Percentiles rank a stretch among this genome's conserved stretches.
These are phyloP conservation scores for Apodemia zela DNA, from an alignment of 2,888 invertebrate species.

Conservation along the genomic window DNA sequence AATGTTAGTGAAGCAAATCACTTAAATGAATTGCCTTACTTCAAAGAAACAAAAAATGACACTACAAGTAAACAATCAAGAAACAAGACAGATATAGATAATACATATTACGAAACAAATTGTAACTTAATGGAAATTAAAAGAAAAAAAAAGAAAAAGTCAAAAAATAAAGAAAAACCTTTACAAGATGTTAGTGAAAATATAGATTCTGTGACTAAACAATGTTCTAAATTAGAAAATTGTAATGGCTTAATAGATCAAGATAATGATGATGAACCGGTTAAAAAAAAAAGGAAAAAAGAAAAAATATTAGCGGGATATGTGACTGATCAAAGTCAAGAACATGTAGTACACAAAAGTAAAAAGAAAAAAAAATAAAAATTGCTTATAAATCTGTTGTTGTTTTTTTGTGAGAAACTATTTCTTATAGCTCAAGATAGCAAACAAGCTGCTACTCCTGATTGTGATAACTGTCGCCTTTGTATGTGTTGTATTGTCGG, in stretches of 20 bases:
- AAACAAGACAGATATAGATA: neutral
- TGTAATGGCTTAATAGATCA: neutral
- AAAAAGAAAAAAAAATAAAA: slow-evolving; percentile 33
- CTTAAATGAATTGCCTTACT: slow-evolving; percentile 7
- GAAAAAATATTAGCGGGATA: slow-evolving; percentile 25
- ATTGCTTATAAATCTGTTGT: neutral
- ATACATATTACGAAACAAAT: slow-evolving; percentile 9
- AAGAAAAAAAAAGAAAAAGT: slow-evolving; percentile 36
- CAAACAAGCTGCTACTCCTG: neutral
- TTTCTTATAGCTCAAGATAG: no score
- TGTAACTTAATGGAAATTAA: slow-evolving; percentile 5
- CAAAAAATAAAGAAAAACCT: slow-evolving; percentile 33
- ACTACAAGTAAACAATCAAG: neutral
- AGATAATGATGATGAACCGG: slow-evolving; percentile 19
- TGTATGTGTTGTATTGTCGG: no score
- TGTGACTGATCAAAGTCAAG: slow-evolving; percentile 17
- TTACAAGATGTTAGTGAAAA: slow-evolving; percentile 24
- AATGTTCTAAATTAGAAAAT: slow-evolving; percentile 12
- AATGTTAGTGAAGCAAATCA: neutral
- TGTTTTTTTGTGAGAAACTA: neutral
- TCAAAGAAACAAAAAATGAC: slow-evolving; percentile 11
- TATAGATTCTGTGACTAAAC: slow-evolving; percentile 19
- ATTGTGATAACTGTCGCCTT: no score
- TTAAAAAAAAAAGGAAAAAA: slow-evolving; percentile 31
- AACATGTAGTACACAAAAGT: slow-evolving; percentile 29